Conservation (phyloP, 37 sponge, comb jelly and placozoan species). For the Corticium candelabrum region DNA sequence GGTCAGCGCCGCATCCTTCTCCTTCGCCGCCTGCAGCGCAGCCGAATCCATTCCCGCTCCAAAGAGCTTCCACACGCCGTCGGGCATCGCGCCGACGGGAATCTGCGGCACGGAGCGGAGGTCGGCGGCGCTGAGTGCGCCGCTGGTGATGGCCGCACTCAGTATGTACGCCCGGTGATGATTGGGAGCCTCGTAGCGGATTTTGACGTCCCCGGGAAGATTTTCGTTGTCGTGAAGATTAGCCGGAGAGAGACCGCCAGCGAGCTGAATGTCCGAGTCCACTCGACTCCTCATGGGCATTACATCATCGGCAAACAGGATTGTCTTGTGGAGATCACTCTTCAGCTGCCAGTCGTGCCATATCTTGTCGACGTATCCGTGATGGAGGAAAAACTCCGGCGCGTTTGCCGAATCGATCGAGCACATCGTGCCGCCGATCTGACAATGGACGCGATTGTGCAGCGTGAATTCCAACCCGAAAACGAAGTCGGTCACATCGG, state of each 20-base stretch:
- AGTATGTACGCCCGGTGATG: not conserved
- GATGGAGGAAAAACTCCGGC: slow-evolving; percentile 35
- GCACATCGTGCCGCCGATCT: slow-evolving; percentile 34
- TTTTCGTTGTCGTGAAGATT: not conserved
- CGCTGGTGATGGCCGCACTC: not conserved
- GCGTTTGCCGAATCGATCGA: slow-evolving; percentile 24
- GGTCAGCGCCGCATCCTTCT: not conserved
- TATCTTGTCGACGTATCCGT: slow-evolving; percentile 32
- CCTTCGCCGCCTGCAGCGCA: not conserved
- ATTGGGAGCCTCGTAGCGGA: not conserved
- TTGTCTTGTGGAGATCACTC: not conserved
- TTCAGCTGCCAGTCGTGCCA: slow-evolving; percentile 34
- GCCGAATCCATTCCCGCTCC: not conserved
- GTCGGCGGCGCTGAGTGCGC: not conserved
- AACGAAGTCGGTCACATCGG: slow-evolving; percentile 11
- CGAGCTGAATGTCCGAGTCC: not conserved
- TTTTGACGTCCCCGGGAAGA: not conserved
- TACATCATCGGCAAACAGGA: not conserved
- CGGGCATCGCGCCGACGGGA: not conserved
- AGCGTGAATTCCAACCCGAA: not conserved
- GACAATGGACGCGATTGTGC: slow-evolving; percentile 27
- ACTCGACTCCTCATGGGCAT: not conserved
- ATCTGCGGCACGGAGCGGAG: not conserved
- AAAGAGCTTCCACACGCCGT: not conserved
- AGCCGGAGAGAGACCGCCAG: not conserved